Conservation (phyloP, 2,888 invertebrate genomes). For the Rhagium mordax region DNA sequence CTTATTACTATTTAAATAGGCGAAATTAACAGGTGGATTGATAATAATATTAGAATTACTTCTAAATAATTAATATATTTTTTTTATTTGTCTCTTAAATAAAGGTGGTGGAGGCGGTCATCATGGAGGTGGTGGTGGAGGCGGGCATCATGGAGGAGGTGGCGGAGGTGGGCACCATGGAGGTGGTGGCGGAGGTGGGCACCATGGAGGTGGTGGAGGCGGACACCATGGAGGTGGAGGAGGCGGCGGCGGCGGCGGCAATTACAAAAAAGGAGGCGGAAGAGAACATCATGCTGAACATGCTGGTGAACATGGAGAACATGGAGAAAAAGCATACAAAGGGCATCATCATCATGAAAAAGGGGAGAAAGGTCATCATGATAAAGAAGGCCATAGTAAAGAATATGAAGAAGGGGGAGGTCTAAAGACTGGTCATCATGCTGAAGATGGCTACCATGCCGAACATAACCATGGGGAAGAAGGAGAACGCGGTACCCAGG, state of each 20-base stretch:
- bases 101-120: too few species aligned
- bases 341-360: constrained; percentile 77
- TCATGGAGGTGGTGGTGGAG: too few species aligned
- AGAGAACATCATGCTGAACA: constrained; percentile 70
- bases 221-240: constrained; percentile 25
- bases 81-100: too few species aligned
- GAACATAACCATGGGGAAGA: constrained; percentile 78
- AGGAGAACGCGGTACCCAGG: constrained; percentile 72
- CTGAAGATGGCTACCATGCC: constrained; percentile 77
- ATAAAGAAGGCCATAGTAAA: constrained; percentile 77
- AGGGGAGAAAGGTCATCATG: constrained; percentile 78
- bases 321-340: constrained; percentile 79
- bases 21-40: background rate
- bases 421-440: constrained; percentile 75
- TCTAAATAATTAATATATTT: background rate
- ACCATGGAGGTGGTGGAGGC: background rate
- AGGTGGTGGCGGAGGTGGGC: background rate
- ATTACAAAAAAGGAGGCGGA: constrained; percentile 60
- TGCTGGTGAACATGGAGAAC: constrained; percentile 73
- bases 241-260: constrained; percentile 40
- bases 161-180: too few species aligned
- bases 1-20: background rate
- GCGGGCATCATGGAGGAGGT: too few species aligned
- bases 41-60: background rate
- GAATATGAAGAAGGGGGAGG: constrained; percentile 77